Conservation (phyloP, 2,113 vertebrate species). For the Aldabrachelys gigantea region DNA sequence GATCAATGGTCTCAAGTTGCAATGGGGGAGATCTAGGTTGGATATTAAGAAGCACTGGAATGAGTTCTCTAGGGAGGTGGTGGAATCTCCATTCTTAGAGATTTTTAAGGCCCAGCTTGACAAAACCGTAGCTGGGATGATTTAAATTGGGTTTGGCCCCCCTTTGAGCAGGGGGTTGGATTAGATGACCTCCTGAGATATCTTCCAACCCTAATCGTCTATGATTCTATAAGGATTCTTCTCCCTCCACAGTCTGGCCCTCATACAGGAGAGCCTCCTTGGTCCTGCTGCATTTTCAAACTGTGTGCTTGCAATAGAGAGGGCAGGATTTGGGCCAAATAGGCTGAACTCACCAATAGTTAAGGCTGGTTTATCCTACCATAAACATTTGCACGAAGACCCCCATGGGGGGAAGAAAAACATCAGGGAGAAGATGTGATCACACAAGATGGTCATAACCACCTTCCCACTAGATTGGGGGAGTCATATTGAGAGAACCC, state of each 20-base stretch:
- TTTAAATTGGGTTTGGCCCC: no score
- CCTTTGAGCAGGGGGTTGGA: no score
- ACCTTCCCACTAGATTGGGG: neutral
- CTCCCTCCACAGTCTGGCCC: fast-evolving
- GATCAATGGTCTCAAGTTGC: no score
- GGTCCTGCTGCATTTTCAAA: neutral
- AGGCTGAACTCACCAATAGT: neutral
- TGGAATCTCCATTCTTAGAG: no score
- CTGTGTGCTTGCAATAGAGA: fast-evolving
- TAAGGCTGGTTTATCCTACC: neutral
- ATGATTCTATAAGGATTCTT: no score
- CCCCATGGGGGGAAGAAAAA: neutral
- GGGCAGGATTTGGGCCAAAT: neutral
- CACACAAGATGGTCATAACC: neutral
- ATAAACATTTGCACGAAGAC: neutral
- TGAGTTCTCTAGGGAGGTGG: no score
- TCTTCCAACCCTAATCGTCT: no score
- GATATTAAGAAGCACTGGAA: no score
- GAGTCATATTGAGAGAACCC: neutral
- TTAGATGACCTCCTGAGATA: no score
- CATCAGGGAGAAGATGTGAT: neutral
- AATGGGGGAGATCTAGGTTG: no score
- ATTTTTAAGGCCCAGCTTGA: no score
- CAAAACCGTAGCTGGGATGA: no score
- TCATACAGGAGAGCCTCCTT: fast-evolving